Base-by-base conservation (phyloP, 2,888 invertebrate genomes). In the Eledona agricola region DNA sequence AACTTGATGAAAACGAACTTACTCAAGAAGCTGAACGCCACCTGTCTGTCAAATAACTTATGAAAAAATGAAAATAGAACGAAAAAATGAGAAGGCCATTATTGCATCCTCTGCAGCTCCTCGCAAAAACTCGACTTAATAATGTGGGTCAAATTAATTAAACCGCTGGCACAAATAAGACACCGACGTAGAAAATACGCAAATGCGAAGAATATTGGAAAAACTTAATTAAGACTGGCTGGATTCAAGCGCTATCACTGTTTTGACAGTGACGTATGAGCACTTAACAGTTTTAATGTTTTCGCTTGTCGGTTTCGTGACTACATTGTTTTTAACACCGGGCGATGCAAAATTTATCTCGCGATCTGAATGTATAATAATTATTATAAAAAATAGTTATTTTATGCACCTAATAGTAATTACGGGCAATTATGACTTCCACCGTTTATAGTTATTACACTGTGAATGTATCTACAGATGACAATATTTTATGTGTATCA, bases 381-480 rank as follows among this genome's bases (percentile, higher is more conserved):
- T 43, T 31, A 19, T 19, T 19, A 31, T 43, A 43, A 43, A 47
- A 58, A 57, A 63, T 63, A 59, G 47, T 31, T 42, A 59, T 60
- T 63, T 63, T 59, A 63, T 63, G 60, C 60, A 59, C 52, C 54
- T 53, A 58, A 59, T 19, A 58, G 51, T 32, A 61, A 61, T 61
- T 61, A 61, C 55, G 35, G 35, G 50, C 56, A 59, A 58, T 62
- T 57, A 58, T 59, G 55, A 57, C 55, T 56, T 49, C 50, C 57
- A 54, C 51, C 49, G 9, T 32, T 45, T 54, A 28, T 28, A 37
- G 22, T 37, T 46, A 35, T 25, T 37, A 15, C 12, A 3, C n/a
- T n/a, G 4, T 9, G 40, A 12, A 34, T 34, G 34, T n/a, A n/a
- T n/a, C n/a, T n/a, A n/a, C n/a, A n/a, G n/a, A n/a, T n/a, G n/a